Evolutionary conservation across 2,113 vertebrate genomes (phyloP).

Genomic region (Pseudonaja textilis): DNA sequence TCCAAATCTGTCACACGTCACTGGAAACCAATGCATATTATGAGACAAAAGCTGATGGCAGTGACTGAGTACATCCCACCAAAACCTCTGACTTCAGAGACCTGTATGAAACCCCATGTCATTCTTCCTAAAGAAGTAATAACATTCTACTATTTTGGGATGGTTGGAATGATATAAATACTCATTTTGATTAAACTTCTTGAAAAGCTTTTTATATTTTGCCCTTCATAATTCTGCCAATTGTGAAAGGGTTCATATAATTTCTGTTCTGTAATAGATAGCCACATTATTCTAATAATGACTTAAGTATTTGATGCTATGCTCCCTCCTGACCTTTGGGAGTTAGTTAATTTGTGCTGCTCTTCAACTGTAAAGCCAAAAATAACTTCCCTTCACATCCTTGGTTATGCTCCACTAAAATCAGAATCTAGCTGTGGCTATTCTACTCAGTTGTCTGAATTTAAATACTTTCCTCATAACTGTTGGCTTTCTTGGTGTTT

Average conservation of each 20-base stretch:
- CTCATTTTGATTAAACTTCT: neutral
- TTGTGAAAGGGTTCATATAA: neutral
- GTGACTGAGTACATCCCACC: slow-evolving; percentile 85
- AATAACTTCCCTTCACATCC: neutral
- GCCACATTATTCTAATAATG: neutral
- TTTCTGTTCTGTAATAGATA: neutral
- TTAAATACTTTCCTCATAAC: neutral
- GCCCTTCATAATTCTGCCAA: neutral
- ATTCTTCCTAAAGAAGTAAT: slow-evolving; percentile 65
- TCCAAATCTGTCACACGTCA: slow-evolving; percentile 93
- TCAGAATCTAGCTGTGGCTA: neutral
- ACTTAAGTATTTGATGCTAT: neutral
- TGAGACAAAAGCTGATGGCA: slow-evolving; percentile 88
- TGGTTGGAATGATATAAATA: neutral
- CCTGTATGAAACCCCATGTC: slow-evolving; percentile 57
- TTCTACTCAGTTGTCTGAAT: neutral
- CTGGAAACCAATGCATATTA: slow-evolving; percentile 79
- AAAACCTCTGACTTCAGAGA: slow-evolving; percentile 57
- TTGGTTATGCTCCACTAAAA: neutral
- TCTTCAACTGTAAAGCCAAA: neutral
- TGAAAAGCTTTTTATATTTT: neutral
- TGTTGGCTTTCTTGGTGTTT: neutral
- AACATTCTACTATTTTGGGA: neutral
- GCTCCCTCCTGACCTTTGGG: neutral
- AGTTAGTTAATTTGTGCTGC: neutral